Evolutionary conservation across 2,113 vertebrate genomes (phyloP), one percentile per base, ranked within the genome.

Genomic region (Heterotis niloticus): DNA sequence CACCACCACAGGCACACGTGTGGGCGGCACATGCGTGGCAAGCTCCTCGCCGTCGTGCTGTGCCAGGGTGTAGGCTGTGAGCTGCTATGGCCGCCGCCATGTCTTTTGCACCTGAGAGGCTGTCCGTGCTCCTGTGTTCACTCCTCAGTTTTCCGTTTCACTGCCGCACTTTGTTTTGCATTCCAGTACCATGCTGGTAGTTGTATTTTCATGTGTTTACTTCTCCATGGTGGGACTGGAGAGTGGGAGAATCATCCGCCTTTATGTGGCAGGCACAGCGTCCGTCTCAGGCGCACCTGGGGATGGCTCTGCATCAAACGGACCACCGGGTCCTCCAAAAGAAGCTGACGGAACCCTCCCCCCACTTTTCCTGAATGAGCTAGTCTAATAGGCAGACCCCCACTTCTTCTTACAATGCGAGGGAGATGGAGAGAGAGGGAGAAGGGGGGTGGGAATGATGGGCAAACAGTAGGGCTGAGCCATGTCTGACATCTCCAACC

Each of bases 381-480:
- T 24, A 24, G 52, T 34, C 28, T 71, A 20, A 34, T 51, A 54
- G 26, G 20, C 60, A 23, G 54, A 34, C 67, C 77, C 68, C 28
- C 52, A 24, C 9, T 52, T 60, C 59, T 16, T 29, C 20, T 34
- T 56, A 26, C 16, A 4, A 20, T 26, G 29, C 28, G 29, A 26
- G 59, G 62, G 79, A 66, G 77, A 79, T 73, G 62, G 64, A 75
- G 64, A 5, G 29, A 16, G 57, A 1, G 67, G 76, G 52, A 23
- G 52, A 24, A 12, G 51, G 26, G 78, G 56, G 77, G 82, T 80
- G 82, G 81, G 86, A 85, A 82, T 81, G 80, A 83, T 84, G 84
- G 80, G 81, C 75, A 81, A 81, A 75, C 54, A 81, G 72, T 66
- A 84, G 78, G 80, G 82, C 78, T 69, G 78, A 82, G 76, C 84